These are phyloP conservation scores for Dioctria rufipes DNA, from an alignment of 2,888 invertebrate genomes.

Conservation along the genomic window DNA sequence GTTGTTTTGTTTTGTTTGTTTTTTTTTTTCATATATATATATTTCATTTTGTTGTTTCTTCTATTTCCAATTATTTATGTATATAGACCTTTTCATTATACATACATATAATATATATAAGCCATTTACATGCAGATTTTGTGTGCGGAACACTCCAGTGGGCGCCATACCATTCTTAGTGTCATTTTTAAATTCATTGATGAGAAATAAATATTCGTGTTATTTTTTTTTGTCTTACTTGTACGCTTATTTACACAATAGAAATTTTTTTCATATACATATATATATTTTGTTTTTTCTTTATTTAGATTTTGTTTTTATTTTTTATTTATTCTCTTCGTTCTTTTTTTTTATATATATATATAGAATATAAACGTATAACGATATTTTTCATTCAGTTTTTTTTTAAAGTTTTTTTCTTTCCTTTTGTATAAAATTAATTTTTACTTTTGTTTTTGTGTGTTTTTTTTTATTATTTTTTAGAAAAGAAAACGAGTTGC, in stretches of 20 bases:
- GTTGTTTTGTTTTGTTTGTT: background rate
- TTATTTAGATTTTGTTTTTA: background rate
- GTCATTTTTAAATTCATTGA: slow-evolving; percentile 28
- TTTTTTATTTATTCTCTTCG: slow-evolving; percentile 4
- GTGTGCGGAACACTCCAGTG: background rate
- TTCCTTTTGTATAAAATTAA: slow-evolving; percentile 19
- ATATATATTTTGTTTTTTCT: slow-evolving; percentile 11
- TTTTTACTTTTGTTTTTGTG: background rate
- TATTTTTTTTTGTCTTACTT: slow-evolving; percentile 26
- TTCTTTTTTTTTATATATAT: background rate
- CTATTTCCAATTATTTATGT: slow-evolving; percentile 26
- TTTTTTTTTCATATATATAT: slow-evolving; percentile 40
- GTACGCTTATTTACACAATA: slow-evolving; percentile 43
- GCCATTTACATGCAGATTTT: slow-evolving; percentile 30
- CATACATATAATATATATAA: too few species aligned
- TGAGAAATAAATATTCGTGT: slow-evolving; percentile 26
- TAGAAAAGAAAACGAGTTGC: slow-evolving; percentile 27
- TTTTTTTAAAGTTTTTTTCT: slow-evolving; percentile 11
- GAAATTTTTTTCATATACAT: background rate
- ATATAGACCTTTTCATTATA: slow-evolving; percentile 13
- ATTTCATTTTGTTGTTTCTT: slow-evolving; percentile 6
- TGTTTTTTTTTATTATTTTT: background rate
- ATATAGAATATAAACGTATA: background rate
- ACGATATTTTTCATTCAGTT: slow-evolving; percentile 3
- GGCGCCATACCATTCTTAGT: slow-evolving; percentile 19